Base-by-base conservation (phyloP, 1,140 invertebrate species). In the Drosophila gunungcola region DNA sequence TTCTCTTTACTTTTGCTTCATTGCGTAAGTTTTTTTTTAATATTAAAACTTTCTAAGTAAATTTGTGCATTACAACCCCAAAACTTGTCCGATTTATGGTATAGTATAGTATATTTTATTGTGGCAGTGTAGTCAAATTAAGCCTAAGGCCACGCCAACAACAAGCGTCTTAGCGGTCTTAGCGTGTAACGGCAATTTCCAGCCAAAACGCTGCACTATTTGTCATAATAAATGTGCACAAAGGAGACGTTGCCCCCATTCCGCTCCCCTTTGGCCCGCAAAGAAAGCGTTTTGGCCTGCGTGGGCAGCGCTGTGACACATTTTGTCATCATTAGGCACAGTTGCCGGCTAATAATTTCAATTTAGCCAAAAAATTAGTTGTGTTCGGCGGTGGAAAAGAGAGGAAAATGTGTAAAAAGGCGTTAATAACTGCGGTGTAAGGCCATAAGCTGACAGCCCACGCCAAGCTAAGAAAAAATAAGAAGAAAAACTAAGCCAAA, bases 311-410 rank as follows among this genome's bases (percentile, higher is more conserved):
- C 62, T 91, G 77, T 91, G 88, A 91, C 88, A 91, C 83, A 90
- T 91, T 91, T 91, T 91, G 83, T 91, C 88, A 91, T 91, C 88
- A 91, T 91, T 91, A 91, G 88, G 69, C 79, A 80, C 88, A 89
- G 84, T 89, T 85, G 85, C 80, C 81, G 85, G 80, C 80, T 90
- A 90, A 89, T 89, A 89, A 89, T 89, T 89, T 89, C 80, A 89
- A 89, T 89, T 89, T 89, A 73, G 84, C 84, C 77, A 89, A 88
- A 83, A 84, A 88, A 89, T 86, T 86, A 89, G 84, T 48, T 73
- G 83, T 62, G 86, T 81, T 74, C 3, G 29, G 13, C 2, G 13
- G n/a, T 2, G 21, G 16, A 53, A 32, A n/a, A 13, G 29, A 27
- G 27, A 38, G 42, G 39, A 45, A 45, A 68, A 62, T 45, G 52